phyloP scores from a whole-genome alignment of 2,113 vertebrate species.

The Forbesichthys agassizii region DNA sequence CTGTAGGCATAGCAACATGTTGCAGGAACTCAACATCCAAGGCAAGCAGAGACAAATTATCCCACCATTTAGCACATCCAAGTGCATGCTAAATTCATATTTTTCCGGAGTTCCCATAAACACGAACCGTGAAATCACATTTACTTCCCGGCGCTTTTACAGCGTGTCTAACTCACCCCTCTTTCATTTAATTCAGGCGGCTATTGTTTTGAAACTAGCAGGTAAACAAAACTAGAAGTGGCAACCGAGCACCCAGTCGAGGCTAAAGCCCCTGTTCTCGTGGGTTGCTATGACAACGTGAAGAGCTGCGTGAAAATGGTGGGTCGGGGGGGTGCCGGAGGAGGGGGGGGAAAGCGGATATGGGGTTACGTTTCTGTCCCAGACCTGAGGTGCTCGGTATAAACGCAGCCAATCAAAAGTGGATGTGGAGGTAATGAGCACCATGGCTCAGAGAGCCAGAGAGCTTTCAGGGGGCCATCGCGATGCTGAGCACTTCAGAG shows the following conservation, averaged over 20 bases:
- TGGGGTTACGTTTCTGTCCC: constrained; percentile 38
- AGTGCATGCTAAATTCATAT: constrained; percentile 10
- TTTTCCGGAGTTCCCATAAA: constrained; percentile 15
- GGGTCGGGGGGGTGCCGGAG: neutral
- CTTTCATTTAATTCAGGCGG: neutral
- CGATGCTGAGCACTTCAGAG: constrained; percentile 68
- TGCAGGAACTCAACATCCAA: constrained; percentile 20
- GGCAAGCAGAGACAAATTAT: constrained; percentile 26
- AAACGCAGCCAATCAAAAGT: constrained; percentile 75
- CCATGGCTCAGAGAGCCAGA: constrained; percentile 66
- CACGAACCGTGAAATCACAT: constrained; percentile 1
- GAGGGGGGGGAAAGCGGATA: neutral
- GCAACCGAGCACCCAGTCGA: too few relatives aligned
- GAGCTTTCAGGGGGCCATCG: constrained; percentile 62
- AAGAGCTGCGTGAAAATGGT: neutral
- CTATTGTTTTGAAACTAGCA: constrained; percentile 21
- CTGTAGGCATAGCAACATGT: constrained; percentile 32
- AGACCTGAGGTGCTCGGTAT: constrained; percentile 66
- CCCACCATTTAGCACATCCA: constrained; percentile 29
- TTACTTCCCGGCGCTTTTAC: too few relatives aligned
- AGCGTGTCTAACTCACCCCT: neutral
- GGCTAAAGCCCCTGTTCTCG: neutral
- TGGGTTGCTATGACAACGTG: constrained; percentile 29
- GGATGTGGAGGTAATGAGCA: constrained; percentile 77
- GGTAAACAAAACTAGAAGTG: neutral